Conservation (phyloP, 2,888 invertebrate genomes). For the Lasioglossum pauxillum region DNA sequence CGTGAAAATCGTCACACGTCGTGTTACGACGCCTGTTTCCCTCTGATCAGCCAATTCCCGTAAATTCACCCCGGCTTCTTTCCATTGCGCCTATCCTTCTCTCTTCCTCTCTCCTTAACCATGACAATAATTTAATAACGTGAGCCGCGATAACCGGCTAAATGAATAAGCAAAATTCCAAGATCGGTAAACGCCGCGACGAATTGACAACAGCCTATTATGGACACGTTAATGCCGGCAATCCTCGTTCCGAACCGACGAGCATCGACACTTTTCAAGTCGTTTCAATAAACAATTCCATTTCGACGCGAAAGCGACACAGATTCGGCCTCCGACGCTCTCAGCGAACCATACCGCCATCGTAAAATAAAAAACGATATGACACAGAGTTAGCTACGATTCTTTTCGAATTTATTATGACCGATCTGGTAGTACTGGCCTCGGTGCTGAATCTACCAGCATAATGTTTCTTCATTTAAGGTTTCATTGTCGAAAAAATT, state of each 20-base stretch:
- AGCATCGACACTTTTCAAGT: neutral
- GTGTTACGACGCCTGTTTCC: conserved; percentile 34
- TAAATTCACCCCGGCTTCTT: conserved; percentile 12
- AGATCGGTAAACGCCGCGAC: neutral
- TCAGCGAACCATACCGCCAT: neutral
- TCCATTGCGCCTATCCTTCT: neutral
- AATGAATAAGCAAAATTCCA: neutral
- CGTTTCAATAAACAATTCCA: neutral
- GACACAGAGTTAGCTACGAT: neutral
- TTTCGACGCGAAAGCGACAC: neutral
- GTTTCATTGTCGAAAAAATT: no score
- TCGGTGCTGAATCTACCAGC: no score
- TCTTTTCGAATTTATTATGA: neutral
- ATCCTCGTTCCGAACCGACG: neutral
- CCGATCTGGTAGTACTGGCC: no score
- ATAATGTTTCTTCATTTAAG: no score
- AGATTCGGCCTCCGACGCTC: neutral
- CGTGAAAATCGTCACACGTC: conserved; percentile 64
- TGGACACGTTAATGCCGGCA: conserved; percentile 47
- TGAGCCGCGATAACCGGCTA: neutral
- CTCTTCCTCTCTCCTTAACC: neutral
- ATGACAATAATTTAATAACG: conserved; percentile 10
- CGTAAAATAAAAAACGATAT: neutral
- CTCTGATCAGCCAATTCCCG: conserved; percentile 32
- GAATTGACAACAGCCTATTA: neutral